A percentile compares a stretch with the other conserved stretches of the same genome.
Conservation (phyloP, 2,113 vertebrate genomes). For the Otus sunia region DNA sequence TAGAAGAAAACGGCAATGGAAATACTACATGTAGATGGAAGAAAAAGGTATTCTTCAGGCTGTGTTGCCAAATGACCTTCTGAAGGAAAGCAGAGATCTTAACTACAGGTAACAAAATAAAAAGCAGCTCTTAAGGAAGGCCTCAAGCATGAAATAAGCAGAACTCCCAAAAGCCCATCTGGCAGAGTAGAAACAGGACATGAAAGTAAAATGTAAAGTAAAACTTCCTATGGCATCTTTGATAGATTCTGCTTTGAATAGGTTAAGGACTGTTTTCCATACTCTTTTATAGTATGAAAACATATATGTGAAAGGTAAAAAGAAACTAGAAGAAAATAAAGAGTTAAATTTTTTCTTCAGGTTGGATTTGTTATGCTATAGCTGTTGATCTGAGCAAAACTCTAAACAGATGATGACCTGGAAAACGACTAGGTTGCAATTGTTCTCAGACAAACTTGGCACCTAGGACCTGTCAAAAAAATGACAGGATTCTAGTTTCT, state of each 20-base stretch:
- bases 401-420: neutral
- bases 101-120: neutral
- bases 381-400: neutral
- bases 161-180: neutral
- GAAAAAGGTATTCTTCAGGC: neutral
- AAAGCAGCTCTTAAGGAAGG: neutral
- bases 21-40: neutral
- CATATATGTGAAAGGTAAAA: neutral
- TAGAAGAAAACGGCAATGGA: neutral
- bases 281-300: neutral
- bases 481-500: neutral
- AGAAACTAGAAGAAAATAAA: neutral
- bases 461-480: neutral
- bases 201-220: neutral
- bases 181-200: neutral
- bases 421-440: neutral
- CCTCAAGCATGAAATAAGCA: neutral
- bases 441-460: neutral
- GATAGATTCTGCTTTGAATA: neutral
- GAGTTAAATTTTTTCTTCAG: neutral
- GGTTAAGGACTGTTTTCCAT: neutral
- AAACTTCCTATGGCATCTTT: neutral
- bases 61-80: neutral
- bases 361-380: neutral
- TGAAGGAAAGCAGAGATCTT: neutral